Percentiles rank a stretch among this genome's conserved stretches.
Conservation (phyloP, 2,797 vertebrate species). For the Bufotes viridis region DNA sequence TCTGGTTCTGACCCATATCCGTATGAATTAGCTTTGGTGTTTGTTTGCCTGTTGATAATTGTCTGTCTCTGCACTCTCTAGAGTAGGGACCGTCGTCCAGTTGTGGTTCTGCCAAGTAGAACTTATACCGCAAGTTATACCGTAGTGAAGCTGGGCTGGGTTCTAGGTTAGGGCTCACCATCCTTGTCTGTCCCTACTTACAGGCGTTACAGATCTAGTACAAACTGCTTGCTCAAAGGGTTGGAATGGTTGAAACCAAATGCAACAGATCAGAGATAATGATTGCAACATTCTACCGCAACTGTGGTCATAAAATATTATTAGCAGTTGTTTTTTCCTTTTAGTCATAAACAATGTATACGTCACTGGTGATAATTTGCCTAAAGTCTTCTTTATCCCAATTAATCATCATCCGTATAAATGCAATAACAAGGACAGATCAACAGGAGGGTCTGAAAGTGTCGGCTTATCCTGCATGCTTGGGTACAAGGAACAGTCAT, state of each 20-base stretch:
- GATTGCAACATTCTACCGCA: not conserved
- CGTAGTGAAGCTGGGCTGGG: too few species aligned
- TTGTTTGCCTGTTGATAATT: too few species aligned
- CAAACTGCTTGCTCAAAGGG: not conserved
- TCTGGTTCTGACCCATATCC: too few species aligned
- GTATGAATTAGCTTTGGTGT: too few species aligned
- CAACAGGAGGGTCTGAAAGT: not conserved
- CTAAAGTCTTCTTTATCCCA: not conserved
- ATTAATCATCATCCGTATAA: not conserved
- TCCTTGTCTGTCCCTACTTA: too few species aligned
- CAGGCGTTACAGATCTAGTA: too few species aligned
- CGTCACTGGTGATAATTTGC: not conserved
- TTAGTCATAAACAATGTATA: not conserved
- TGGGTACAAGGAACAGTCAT: not conserved
- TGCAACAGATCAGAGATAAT: not conserved
- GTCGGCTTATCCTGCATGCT: not conserved
- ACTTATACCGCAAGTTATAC: too few species aligned
- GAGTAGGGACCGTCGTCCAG: too few species aligned
- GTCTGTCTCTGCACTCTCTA: too few species aligned
- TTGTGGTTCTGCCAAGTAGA: too few species aligned
- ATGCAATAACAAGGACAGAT: too few species aligned
- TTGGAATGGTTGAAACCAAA: not conserved
- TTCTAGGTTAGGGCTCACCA: too few species aligned
- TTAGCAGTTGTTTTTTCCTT: not conserved
- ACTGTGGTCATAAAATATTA: not conserved